phyloP scores from a whole-genome alignment of 1,140 invertebrate genomes.

The Sinonovacula constricta region DNA sequence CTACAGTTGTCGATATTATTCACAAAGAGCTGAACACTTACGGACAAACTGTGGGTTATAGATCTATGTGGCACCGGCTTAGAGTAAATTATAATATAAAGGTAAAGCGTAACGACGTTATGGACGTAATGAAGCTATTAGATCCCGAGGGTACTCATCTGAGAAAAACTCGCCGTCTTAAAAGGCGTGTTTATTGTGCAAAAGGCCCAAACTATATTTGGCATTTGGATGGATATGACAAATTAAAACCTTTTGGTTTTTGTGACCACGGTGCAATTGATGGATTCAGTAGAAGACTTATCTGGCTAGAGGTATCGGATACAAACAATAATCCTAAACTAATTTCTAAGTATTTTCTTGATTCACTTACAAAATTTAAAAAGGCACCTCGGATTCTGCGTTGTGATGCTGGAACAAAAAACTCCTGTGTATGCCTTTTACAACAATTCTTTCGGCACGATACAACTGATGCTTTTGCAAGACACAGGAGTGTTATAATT shows the following conservation, averaged over 20 bases:
- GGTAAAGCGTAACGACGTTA: slow-evolving; percentile 15
- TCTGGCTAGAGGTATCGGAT: slow-evolving; percentile 65
- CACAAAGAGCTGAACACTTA: background rate
- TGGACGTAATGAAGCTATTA: slow-evolving; percentile 44
- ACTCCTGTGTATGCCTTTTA: background rate
- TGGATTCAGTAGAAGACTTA: slow-evolving; percentile 67
- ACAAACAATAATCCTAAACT: slow-evolving; percentile 53
- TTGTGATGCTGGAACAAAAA: slow-evolving; percentile 13
- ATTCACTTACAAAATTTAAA: background rate
- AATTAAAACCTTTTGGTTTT: slow-evolving; percentile 72
- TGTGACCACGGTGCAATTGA: slow-evolving; percentile 69
- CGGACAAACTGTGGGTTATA: slow-evolving; percentile 24
- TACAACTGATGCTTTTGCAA: background rate
- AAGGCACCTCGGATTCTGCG: slow-evolving; percentile 4
- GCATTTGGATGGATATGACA: slow-evolving; percentile 74
- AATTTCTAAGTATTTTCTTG: background rate
- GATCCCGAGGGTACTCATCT: slow-evolving; percentile 44
- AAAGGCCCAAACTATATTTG: slow-evolving; percentile 52
- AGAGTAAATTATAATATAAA: slow-evolving; percentile 15
- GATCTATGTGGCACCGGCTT: slow-evolving; percentile 14
- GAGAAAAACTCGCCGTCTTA: slow-evolving; percentile 35
- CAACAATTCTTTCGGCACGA: background rate
- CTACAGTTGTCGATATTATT: slow-evolving; percentile 9
- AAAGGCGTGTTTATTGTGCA: background rate
- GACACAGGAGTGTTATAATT: slow-evolving; percentile 12